phyloP scores from a whole-genome alignment of 2,888 invertebrate genomes.

The Pristionchus maxplancki region DNA sequence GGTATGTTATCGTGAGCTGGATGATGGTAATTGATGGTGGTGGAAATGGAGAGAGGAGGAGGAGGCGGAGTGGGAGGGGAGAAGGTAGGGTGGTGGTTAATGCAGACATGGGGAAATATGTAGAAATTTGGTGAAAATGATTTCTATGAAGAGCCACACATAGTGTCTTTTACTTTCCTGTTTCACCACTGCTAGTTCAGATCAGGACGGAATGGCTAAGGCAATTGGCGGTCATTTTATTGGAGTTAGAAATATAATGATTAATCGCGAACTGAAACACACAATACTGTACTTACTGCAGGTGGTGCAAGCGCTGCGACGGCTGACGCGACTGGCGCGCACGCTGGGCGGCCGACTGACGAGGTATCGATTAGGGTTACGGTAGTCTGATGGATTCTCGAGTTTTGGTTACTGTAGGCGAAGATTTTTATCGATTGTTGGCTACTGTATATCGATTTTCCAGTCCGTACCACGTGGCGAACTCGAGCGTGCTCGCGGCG shows the following conservation, averaged over 20 bases:
- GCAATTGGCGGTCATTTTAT: no score
- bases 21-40: background rate
- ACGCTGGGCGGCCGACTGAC: conserved; percentile 38
- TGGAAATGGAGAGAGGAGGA: background rate
- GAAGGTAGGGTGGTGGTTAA: background rate
- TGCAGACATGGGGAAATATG: background rate
- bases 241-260: background rate
- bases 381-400: background rate
- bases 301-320: conserved; percentile 26
- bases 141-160: background rate
- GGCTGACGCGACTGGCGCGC: conserved; percentile 34
- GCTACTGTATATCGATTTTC: conserved; percentile 4
- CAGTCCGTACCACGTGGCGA: conserved; percentile 48
- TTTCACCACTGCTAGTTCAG: background rate
- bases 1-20: no score
- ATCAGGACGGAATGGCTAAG: background rate
- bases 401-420: background rate
- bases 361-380: conserved; percentile 13
- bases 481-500: conserved; percentile 36
- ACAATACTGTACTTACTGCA: background rate
- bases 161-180: no score
- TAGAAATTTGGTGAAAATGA: background rate
- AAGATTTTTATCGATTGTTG: background rate
- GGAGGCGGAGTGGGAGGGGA: background rate
- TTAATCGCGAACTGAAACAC: conserved; percentile 9